Evolutionary conservation across 2,888 invertebrate species (phyloP).

Genomic region (Portevinia maculata): DNA sequence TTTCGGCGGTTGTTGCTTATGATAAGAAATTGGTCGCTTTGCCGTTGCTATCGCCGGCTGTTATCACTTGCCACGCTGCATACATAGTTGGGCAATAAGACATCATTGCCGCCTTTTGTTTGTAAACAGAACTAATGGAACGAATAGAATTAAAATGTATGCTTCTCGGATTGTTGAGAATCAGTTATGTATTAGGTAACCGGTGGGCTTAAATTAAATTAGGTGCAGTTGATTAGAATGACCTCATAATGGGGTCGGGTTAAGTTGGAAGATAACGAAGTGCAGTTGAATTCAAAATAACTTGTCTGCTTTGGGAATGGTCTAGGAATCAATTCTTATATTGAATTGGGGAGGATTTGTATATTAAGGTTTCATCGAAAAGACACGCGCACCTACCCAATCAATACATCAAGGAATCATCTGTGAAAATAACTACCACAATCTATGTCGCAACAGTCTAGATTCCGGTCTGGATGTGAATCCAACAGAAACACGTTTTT

Average conservation of each 20-base stretch:
- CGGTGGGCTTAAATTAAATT: background rate
- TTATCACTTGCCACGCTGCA: conserved; percentile 21
- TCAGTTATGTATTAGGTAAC: conserved; percentile 1
- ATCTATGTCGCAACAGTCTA: too few relatives aligned
- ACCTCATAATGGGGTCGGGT: background rate
- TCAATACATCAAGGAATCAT: too few relatives aligned
- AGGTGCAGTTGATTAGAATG: background rate
- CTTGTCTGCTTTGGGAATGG: too few relatives aligned
- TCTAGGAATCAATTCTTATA: too few relatives aligned
- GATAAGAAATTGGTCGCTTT: conserved; percentile 3
- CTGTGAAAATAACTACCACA: too few relatives aligned
- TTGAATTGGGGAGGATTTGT: too few relatives aligned
- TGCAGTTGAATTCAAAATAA: too few relatives aligned
- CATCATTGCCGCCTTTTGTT: background rate
- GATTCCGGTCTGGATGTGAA: too few relatives aligned
- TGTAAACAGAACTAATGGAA: background rate
- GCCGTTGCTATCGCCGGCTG: background rate
- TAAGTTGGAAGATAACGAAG: background rate
- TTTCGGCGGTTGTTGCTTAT: conserved; percentile 34
- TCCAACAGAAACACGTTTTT: too few relatives aligned
- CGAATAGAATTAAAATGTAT: background rate
- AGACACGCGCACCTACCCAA: too few relatives aligned
- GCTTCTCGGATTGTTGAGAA: conserved; percentile 4
- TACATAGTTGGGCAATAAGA: conserved; percentile 13
- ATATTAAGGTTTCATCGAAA: too few relatives aligned